Percentiles rank a stretch among this genome's conserved stretches.
phyloP scores from a whole-genome alignment of 2,888 invertebrate species.

The Argyresthia goedartella region DNA sequence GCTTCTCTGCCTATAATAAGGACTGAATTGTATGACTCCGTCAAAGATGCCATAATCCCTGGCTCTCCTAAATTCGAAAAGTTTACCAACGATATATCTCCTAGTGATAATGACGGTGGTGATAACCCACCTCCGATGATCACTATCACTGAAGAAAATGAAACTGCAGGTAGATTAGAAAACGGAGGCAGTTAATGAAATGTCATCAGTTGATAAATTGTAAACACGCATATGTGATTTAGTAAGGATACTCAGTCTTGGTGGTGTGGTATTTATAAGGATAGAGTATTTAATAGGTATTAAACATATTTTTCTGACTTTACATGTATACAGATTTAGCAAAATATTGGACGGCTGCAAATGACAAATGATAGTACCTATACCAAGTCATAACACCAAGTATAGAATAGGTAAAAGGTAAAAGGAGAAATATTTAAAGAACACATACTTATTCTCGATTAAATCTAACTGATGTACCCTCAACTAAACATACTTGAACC shows the following conservation, averaged over 20 bases:
- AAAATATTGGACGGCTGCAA: background rate
- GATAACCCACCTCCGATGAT: slow-evolving; percentile 56
- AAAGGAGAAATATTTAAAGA: no score
- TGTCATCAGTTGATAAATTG: background rate
- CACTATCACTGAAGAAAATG: slow-evolving; percentile 60
- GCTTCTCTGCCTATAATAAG: slow-evolving; percentile 53
- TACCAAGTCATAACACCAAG: no score
- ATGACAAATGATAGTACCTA: no score
- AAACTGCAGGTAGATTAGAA: slow-evolving; percentile 44
- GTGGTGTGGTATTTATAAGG: background rate
- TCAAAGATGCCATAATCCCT: slow-evolving; percentile 65
- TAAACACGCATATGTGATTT: slow-evolving; percentile 1
- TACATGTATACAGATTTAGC: background rate
- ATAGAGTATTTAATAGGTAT: slow-evolving; percentile 2
- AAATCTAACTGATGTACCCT: no score
- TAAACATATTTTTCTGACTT: slow-evolving; percentile 3
- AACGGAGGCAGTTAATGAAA: slow-evolving; percentile 38
- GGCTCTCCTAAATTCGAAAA: slow-evolving; percentile 73
- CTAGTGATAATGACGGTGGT: slow-evolving; percentile 26
- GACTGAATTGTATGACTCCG: slow-evolving; percentile 67
- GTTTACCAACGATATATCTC: slow-evolving; percentile 65
- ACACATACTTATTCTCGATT: no score
- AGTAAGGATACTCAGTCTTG: background rate
- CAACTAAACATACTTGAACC: no score
- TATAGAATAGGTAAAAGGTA: no score